Conservation (phyloP, 2,113 vertebrate species). For the Phylloscopus trochilus region DNA sequence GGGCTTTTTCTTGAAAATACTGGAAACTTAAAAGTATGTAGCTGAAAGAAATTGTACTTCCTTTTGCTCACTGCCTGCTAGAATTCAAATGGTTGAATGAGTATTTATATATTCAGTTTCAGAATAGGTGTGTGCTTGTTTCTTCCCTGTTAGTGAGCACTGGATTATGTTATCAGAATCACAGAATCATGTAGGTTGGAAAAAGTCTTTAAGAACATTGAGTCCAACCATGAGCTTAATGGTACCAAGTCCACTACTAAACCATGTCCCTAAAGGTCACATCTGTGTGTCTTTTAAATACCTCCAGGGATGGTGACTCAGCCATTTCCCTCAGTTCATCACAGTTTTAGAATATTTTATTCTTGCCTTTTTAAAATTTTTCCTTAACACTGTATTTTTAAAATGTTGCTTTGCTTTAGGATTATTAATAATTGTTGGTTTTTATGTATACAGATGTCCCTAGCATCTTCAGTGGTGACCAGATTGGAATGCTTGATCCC, state of each 20-base stretch:
- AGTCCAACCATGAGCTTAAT: not conserved
- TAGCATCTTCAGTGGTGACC: slow-evolving; percentile 97
- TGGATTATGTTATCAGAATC: not conserved
- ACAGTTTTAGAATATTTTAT: not conserved
- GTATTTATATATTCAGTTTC: not conserved
- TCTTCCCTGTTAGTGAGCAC: not conserved
- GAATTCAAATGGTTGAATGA: not conserved
- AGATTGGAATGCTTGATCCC: slow-evolving; percentile 97
- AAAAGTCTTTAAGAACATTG: not conserved
- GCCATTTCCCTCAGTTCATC: not conserved
- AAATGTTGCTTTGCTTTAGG: not conserved
- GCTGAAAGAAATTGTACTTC: not conserved
- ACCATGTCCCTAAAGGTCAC: not conserved
- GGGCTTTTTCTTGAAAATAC: not conserved
- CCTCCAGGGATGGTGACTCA: not conserved
- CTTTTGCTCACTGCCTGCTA: not conserved
- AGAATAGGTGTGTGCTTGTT: not conserved
- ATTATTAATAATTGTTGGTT: not conserved
- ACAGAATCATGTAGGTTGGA: not conserved
- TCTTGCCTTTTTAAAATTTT: not conserved
- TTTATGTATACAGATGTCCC: slow-evolving; percentile 86
- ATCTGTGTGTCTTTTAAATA: not conserved
- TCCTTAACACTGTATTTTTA: not conserved
- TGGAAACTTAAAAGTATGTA: not conserved
- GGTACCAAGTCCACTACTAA: not conserved